Evolutionary conservation across 2,888 invertebrate genomes (phyloP), one percentile per base, ranked within the genome.

Genomic region (Nowickia ferox): DNA sequence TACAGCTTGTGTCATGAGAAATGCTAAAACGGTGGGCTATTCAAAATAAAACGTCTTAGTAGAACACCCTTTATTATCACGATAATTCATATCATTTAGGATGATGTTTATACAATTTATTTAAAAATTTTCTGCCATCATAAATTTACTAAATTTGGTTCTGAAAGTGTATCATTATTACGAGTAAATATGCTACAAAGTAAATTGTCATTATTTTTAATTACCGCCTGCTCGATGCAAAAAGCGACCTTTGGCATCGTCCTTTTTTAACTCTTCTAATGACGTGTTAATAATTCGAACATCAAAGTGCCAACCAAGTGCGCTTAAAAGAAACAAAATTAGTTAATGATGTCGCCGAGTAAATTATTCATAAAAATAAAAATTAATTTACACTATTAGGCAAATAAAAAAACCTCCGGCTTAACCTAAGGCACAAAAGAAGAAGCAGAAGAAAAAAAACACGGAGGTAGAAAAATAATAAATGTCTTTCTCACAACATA

Each of bases 361-460:
- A 55, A 72, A 84, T 66, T 78, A 68, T 74, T 84, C 63, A 79
- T 77, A 71, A 69, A 84, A 78, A 69, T 79, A 71, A 69, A 84
- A 78, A 69, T 79, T 79, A 79, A 75, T 79, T 84, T 75, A 63
- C 51, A 65, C 65, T 68, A 75, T 79, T 76, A 44, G 75, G 55
- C 17, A 78, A 78, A 78, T 72, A 68, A 78, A 74, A 30, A 44
- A 72, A 59, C 69, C 57, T 30, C 40, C 19, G 51, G 74, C 44
- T 30, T 53, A 71, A 53, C 17, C 63, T 10, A 38, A 15, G 46
- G 15, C 46, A 11, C 17, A 46, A 1, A 55, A 9, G 9, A 22
- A 57, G 30, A 9, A 6, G 19, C 11, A 38, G 38, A 53, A 59
- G 17, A n/a, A 22, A 9, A 40, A 48, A 51, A 53, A n/a, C 40